Base-by-base conservation (phyloP, 2,888 invertebrate genomes). In the Panorpa germanica region DNA sequence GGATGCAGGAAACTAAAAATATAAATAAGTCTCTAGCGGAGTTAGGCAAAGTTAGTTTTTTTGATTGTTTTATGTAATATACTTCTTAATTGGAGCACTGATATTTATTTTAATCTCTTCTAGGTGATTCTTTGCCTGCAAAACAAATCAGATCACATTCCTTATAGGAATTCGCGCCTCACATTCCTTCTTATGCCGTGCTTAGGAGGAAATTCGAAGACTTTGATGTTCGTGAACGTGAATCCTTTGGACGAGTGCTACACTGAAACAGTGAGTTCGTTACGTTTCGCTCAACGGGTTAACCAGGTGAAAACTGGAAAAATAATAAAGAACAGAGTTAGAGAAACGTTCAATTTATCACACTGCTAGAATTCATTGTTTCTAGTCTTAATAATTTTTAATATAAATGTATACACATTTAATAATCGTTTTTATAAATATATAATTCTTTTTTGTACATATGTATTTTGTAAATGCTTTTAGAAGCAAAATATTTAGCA, bases 181-280 rank as follows among this genome's bases (percentile, higher is more conserved):
- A 91, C 91, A 0, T 81, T 82, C 52, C 56, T 90, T 13, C 53
- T 91, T 32, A 85, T 85, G 70, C 83, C 83, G 9, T 76, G 77
- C 37, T 59, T 91, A 7, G 88, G 88, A 5, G 90, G 90, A 2
- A 88, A 83, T 51, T 83, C 85, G 1, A 91, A 91, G 55, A 86
- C 85, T 0, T 63, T 91, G 21, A 90, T 91, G 86, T 75, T 91
- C 51, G 75, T 90, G 20, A 90, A 90, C 55, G 69, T 90, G 40
- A 73, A 83, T 9, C 88, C 90, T 23, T 69, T 76, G 40, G 78
- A 82, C 46, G 81, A 83, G 41, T 76, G 77, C 46, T 77, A 71
- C 44, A 63, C 63, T 39, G 91, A 91, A 55, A 81, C 82, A n/a
- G 59, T 90, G 4, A 85, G 80, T 53, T 85, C 88, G 0, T 56